A percentile compares a stretch with the other conserved stretches of the same genome.
phyloP scores from a whole-genome alignment of 2,797 vertebrate genomes.

The Diglossa cyanea region DNA sequence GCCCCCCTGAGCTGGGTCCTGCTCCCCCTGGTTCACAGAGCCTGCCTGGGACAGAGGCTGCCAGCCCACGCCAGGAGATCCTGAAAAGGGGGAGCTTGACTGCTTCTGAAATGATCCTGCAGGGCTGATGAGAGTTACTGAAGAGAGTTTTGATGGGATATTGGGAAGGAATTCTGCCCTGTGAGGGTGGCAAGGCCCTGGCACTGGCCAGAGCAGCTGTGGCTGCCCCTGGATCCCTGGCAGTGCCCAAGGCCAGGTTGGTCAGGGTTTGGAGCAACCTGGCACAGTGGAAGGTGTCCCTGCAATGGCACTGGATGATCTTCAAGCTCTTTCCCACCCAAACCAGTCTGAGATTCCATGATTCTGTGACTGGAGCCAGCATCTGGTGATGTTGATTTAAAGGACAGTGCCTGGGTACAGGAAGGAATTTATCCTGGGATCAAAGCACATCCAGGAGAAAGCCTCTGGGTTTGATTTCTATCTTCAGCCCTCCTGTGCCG shows the following conservation, averaged over 20 bases:
- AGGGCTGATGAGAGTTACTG: neutral
- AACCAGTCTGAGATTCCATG: neutral
- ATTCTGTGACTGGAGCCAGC: neutral
- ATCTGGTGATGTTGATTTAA: neutral
- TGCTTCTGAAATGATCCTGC: neutral
- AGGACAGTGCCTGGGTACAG: rapidly evolving
- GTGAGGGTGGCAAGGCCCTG: rapidly evolving
- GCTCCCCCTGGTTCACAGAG: rapidly evolving
- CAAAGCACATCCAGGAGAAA: neutral
- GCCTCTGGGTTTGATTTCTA: neutral
- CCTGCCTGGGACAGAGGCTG: neutral
- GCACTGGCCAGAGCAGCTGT: neutral
- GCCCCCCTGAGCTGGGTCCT: neutral
- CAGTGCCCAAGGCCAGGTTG: rapidly evolving
- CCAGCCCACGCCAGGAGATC: rapidly evolving
- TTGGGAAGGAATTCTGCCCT: neutral
- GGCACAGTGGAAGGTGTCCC: neutral
- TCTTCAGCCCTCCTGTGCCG: neutral
- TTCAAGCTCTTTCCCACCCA: neutral
- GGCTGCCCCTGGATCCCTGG: neutral
- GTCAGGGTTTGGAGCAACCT: rapidly evolving
- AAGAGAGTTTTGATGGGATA: neutral
- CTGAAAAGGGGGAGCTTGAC: rapidly evolving
- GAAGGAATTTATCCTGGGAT: neutral
- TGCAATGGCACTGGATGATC: rapidly evolving